phyloP scores from a whole-genome alignment of 2,888 invertebrate genomes.

The Villa cingulata region DNA sequence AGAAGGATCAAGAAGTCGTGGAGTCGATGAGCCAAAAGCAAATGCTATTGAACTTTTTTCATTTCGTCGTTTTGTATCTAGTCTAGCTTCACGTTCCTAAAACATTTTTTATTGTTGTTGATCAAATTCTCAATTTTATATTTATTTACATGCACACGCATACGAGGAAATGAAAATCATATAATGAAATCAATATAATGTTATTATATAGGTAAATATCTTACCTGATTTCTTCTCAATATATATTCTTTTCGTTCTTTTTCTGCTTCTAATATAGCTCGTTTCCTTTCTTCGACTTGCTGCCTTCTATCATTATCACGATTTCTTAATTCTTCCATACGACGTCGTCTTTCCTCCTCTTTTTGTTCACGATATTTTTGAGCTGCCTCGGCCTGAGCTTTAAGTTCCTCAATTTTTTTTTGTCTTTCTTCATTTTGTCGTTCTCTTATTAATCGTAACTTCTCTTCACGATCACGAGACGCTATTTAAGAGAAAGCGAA shows the following conservation, averaged over 20 bases:
- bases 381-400: constrained; percentile 76
- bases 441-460: constrained; percentile 64
- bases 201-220: not conserved
- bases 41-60: constrained; percentile 64
- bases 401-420: constrained; percentile 76
- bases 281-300: constrained; percentile 76
- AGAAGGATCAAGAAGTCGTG: constrained; percentile 69
- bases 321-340: constrained; percentile 68
- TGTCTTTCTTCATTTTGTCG: constrained; percentile 81
- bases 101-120: too few relatives aligned
- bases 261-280: constrained; percentile 79
- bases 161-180: too few relatives aligned
- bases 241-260: constrained; percentile 75
- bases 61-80: constrained; percentile 65
- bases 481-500: too few relatives aligned
- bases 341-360: constrained; percentile 66
- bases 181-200: too few relatives aligned
- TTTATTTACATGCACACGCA: too few relatives aligned
- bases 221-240: constrained; percentile 59
- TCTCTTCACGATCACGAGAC: constrained; percentile 45
- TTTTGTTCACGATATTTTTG: constrained; percentile 81
- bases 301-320: constrained; percentile 59
- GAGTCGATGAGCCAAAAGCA: constrained; percentile 86
- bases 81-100: constrained; percentile 60
- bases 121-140: too few relatives aligned